Percentiles rank a stretch among this genome's conserved stretches.
Evolutionary conservation across 92 coral and sea anemone genomes (phyloP).

Genomic region (Bergia sp.): DNA sequence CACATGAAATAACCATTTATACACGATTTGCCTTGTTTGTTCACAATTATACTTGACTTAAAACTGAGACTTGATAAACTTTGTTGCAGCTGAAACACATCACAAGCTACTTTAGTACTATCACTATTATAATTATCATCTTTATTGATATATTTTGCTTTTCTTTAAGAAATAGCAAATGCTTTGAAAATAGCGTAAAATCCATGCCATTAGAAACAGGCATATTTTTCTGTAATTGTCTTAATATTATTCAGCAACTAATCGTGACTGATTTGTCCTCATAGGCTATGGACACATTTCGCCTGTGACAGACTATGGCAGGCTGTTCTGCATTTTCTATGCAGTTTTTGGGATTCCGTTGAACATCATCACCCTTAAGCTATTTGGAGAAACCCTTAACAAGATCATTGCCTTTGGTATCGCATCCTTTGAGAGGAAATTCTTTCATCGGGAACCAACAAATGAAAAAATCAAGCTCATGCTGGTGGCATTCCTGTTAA

Average conservation of each 20-base stretch:
- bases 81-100: too few relatives aligned
- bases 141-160: too few relatives aligned
- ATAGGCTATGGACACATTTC: constrained; percentile 65
- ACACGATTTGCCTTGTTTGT: too few relatives aligned
- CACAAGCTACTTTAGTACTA: too few relatives aligned
- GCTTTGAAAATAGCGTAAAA: too few relatives aligned
- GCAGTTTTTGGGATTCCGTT: constrained; percentile 61
- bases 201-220: too few relatives aligned
- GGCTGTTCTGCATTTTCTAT: constrained; percentile 61
- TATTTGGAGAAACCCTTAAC: constrained; percentile 58
- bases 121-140: too few relatives aligned
- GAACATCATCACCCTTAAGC: constrained; percentile 51
- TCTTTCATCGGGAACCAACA: constrained; percentile 41
- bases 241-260: neutral
- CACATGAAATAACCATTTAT: too few relatives aligned
- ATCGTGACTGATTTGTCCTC: neutral
- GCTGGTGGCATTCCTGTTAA: constrained; percentile 30
- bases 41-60: too few relatives aligned
- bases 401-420: constrained; percentile 18
- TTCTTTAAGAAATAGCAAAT: too few relatives aligned
- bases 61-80: too few relatives aligned
- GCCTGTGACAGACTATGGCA: constrained; percentile 53
- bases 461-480: constrained; percentile 56
- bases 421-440: constrained; percentile 35
- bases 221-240: neutral